phyloP scores from a whole-genome alignment of 2,113 vertebrate species.

The Marcusenius ussheri region DNA sequence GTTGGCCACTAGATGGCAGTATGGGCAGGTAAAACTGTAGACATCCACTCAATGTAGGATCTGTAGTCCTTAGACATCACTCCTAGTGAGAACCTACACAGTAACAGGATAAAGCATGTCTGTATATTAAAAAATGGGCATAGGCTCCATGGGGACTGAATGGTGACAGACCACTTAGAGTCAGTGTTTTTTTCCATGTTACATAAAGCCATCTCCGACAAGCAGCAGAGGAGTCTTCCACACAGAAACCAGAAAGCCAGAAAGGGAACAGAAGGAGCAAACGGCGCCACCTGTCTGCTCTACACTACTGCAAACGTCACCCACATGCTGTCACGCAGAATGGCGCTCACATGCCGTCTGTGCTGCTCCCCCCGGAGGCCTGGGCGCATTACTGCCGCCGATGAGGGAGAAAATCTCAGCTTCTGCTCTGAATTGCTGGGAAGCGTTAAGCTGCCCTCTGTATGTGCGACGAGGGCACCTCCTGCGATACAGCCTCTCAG shows the following conservation, averaged over 20 bases:
- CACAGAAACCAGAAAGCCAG: background rate
- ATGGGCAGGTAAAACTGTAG: background rate
- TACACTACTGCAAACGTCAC: background rate
- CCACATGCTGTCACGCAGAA: background rate
- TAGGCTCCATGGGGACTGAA: background rate
- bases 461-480: background rate
- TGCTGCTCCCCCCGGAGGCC: background rate
- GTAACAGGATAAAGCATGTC: background rate
- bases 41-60: background rate
- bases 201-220: background rate
- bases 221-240: background rate
- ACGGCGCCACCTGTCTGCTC: background rate
- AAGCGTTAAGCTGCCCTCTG: background rate
- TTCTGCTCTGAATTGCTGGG: background rate
- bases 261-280: background rate
- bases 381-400: background rate
- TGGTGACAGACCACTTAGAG: background rate
- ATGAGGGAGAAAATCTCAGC: background rate
- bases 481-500: background rate
- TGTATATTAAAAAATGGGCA: conserved; percentile 3
- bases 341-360: background rate
- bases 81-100: background rate
- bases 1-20: conserved; percentile 10
- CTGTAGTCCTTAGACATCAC: background rate
- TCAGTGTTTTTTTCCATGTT: background rate